Conservation (phyloP, 2,113 vertebrate genomes). For the Heterocephalus glaber region DNA sequence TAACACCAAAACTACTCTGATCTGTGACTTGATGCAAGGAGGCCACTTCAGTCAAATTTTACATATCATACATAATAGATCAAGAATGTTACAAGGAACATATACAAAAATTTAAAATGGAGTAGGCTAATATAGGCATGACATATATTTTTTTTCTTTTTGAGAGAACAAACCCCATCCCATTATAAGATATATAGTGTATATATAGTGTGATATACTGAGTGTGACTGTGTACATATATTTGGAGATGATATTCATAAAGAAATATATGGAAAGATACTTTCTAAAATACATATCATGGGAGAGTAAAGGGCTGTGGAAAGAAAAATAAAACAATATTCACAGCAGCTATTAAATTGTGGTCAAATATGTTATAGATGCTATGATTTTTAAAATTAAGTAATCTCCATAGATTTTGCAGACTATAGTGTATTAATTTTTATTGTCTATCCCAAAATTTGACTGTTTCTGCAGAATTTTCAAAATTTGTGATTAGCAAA, state of each 20-base stretch:
- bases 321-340: neutral
- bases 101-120: neutral
- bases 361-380: neutral
- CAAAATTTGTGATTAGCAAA: neutral
- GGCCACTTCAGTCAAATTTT: neutral
- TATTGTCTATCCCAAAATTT: neutral
- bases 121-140: neutral
- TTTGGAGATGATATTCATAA: neutral
- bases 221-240: neutral
- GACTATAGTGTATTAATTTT: neutral
- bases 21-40: neutral
- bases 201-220: neutral
- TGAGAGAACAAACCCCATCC: neutral
- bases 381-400: neutral
- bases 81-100: neutral
- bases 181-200: neutral
- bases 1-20: neutral
- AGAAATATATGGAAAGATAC: neutral
- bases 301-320: neutral
- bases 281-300: neutral
- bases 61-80: neutral
- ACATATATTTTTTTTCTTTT: neutral
- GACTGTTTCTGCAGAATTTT: neutral
- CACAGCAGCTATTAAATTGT: neutral
- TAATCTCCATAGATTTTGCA: neutral